These are phyloP conservation scores for Hystrix cristata DNA, from an alignment of 2,113 vertebrate genomes.

Conservation along the genomic window DNA sequence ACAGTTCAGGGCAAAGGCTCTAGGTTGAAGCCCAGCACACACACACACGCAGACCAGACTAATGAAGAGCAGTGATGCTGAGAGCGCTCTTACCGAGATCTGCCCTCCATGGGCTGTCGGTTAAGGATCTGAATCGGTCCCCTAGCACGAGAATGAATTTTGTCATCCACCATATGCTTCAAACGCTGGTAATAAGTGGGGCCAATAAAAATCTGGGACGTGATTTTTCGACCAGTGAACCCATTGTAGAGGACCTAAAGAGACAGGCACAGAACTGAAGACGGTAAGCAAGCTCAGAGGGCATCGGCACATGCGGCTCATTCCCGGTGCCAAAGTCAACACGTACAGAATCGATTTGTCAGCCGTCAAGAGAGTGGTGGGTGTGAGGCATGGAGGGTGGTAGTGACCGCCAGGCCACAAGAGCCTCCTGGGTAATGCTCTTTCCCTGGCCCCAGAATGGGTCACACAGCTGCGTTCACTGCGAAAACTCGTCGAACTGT, in stretches of 20 bases:
- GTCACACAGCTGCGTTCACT: not conserved
- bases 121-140: slow-evolving; percentile 99
- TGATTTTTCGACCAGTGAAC: slow-evolving; percentile 98
- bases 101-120: slow-evolving; percentile 98
- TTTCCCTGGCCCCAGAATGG: not conserved
- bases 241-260: slow-evolving; percentile 97
- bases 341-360: not conserved
- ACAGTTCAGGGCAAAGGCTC: not conserved
- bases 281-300: slow-evolving; percentile 39
- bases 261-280: slow-evolving; percentile 38
- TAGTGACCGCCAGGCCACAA: not conserved
- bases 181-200: slow-evolving; percentile 98
- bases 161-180: slow-evolving; percentile 99
- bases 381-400: not conserved
- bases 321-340: slow-evolving; percentile 13
- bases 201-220: slow-evolving; percentile 99
- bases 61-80: accelerated
- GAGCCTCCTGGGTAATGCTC: not conserved
- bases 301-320: not conserved
- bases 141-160: slow-evolving; percentile 98
- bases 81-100: slow-evolving; percentile 94
- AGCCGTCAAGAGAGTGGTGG: not conserved
- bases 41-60: not conserved
- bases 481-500: slow-evolving; percentile 13
- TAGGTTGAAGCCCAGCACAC: not conserved